Conservation (phyloP, 2,797 vertebrate genomes). For the Megaceryle alcyon region DNA sequence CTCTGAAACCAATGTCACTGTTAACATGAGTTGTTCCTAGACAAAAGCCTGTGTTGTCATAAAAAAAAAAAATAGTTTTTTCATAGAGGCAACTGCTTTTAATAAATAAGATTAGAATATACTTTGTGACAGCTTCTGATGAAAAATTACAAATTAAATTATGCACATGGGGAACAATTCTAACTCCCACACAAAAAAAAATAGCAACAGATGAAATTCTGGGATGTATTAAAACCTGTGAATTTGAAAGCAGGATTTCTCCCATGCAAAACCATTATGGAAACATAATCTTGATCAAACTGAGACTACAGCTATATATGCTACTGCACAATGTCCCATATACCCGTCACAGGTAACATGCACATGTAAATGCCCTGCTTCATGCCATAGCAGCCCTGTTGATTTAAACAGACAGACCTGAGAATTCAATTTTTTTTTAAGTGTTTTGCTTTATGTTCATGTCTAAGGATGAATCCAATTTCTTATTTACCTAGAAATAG, state of each 20-base stretch:
- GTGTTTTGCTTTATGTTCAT: not conserved
- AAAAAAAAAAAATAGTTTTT: slow-evolving; percentile 26
- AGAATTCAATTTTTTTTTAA: not conserved
- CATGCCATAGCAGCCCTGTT: not conserved
- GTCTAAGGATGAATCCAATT: not conserved
- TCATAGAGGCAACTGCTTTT: slow-evolving; percentile 28
- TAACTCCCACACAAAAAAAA: not conserved
- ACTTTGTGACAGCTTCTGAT: slow-evolving; percentile 42
- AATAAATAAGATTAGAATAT: slow-evolving; percentile 56
- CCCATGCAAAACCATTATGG: not conserved
- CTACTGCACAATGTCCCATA: not conserved
- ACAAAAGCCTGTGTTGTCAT: not conserved
- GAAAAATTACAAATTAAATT: slow-evolving; percentile 37
- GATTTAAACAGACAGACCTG: not conserved
- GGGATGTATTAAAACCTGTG: not conserved
- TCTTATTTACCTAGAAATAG: not conserved
- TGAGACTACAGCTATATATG: not conserved
- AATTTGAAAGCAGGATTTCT: slow-evolving; percentile 29
- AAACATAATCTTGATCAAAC: not conserved
- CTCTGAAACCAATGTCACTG: slow-evolving; percentile 1
- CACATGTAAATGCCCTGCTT: not conserved
- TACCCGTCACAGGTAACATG: not conserved
- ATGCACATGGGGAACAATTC: not conserved
- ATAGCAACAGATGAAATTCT: not conserved
- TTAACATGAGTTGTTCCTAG: slow-evolving; percentile 34